Conservation (phyloP, 2,888 invertebrate genomes). For the Pachymerium ferrugineum region DNA sequence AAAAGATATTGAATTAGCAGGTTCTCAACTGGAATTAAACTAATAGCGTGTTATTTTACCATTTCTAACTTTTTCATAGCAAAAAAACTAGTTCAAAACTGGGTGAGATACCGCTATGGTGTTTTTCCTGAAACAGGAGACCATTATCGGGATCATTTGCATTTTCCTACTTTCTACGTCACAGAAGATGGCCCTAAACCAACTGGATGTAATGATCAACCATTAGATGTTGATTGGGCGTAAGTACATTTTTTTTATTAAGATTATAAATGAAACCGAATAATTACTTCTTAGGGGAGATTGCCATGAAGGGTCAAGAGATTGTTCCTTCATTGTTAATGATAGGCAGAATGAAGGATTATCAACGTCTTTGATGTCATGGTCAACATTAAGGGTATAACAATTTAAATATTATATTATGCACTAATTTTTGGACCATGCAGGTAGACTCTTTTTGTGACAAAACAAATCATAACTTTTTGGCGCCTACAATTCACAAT, state of each 20-base stretch:
- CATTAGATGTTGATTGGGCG: slow-evolving; percentile 38
- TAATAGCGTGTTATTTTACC: no score
- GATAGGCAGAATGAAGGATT: not conserved
- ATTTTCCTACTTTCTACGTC: slow-evolving; percentile 56
- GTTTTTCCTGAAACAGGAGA: slow-evolving; percentile 60
- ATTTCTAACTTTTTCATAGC: slow-evolving; percentile 41
- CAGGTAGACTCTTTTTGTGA: slow-evolving; percentile 7
- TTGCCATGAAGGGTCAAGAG: not conserved
- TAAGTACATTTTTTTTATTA: not conserved
- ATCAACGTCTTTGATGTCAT: not conserved
- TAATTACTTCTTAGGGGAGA: not conserved
- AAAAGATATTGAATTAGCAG: not conserved
- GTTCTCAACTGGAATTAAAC: not conserved
- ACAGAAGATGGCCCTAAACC: slow-evolving; percentile 43
- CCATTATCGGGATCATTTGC: slow-evolving; percentile 53
- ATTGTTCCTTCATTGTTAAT: not conserved
- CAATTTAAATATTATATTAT: not conserved
- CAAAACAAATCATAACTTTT: slow-evolving; percentile 2
- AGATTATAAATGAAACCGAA: not conserved
- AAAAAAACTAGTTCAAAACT: slow-evolving; percentile 56
- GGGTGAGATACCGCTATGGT: slow-evolving; percentile 63
- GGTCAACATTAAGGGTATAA: no score
- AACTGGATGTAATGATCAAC: slow-evolving; percentile 42
- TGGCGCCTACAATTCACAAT: slow-evolving; percentile 44
- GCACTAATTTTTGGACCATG: not conserved